These are phyloP conservation scores for Trachymyrmex septentrionalis DNA, from an alignment of 1,140 invertebrate species.

Conservation along the genomic window DNA sequence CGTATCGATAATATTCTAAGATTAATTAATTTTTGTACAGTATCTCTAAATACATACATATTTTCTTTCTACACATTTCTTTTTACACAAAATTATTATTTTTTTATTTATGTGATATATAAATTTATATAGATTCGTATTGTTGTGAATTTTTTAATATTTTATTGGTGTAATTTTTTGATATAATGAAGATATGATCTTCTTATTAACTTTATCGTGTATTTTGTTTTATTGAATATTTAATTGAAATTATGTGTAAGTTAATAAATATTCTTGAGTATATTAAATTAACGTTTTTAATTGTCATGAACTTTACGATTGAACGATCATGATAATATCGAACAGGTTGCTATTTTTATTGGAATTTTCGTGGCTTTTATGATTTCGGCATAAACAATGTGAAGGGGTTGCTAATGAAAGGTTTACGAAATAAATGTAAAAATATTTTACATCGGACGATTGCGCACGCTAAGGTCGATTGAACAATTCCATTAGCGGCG, in stretches of 20 bases:
- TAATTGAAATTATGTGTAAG: not conserved
- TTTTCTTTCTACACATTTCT: slow-evolving; percentile 16
- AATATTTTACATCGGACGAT: slow-evolving; percentile 52
- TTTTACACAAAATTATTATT: not conserved
- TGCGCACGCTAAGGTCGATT: slow-evolving; percentile 54
- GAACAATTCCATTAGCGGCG: slow-evolving; percentile 56
- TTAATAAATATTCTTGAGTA: not conserved
- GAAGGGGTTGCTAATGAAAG: slow-evolving; percentile 25
- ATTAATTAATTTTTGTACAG: not conserved
- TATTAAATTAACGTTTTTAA: slow-evolving; percentile 25
- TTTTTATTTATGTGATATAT: not conserved
- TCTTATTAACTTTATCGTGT: not conserved
- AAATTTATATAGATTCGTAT: not conserved
- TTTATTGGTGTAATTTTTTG: not conserved
- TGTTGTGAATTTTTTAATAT: not conserved
- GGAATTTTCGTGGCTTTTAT: slow-evolving; percentile 42
- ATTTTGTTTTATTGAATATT: not conserved
- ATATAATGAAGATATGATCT: not conserved
- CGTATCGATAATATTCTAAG: too few species aligned
- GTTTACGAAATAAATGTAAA: slow-evolving; percentile 56
- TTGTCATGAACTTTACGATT: not conserved
- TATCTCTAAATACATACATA: not conserved
- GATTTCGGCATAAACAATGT: slow-evolving; percentile 51
- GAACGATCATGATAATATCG: not conserved
- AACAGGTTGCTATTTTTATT: slow-evolving; percentile 33